Base-by-base conservation (phyloP, 2,113 vertebrate species). In the Arothron firmamentum region DNA sequence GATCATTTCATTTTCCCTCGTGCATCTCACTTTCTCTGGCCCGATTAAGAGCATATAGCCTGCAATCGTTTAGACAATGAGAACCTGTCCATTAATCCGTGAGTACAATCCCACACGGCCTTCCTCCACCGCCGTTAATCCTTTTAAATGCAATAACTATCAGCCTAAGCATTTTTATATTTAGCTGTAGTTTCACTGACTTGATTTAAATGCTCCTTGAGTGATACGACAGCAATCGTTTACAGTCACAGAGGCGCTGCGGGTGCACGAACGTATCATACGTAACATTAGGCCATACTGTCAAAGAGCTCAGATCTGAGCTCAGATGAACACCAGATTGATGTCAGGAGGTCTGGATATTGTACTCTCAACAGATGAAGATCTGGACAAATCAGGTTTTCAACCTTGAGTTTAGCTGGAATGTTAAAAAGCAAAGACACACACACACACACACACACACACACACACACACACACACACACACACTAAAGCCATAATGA, bases 401-500 rank as follows among this genome's bases (percentile, higher is more conserved):
- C 68, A 84, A 66, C 78, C 70, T 78, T 41, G 58, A 84, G 72
- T 54, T 62, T 38, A 12, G 65, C 81, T 65, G 23, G 42, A n/a
- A 61, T 34, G 38, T 47, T 52, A 69, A 82, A 80, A 38, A 38
- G 25, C 8, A 12, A 38, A 38, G 34, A 38, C 3, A 10, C 6
- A 38, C 34, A 38, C 34, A 38, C 48, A 72, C 47, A 52, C 69
- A 57, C 46, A 1, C 20, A 20, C 53, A 54, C 70, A 18, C 31
- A 41, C 69, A 74, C 63, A 62, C 65, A 67, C 64, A 74, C 66
- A 74, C 62, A 52, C 59, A 54, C 59, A 69, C 71, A 79, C 59
- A 79, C 56, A 84, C 74, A 87, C 76, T 68, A 58, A 66, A 88
- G 70, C 78, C 72, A 81, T 84, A 84, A 86, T 82, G 66, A 82